Percentiles rank a stretch among this genome's conserved stretches.
These are phyloP conservation scores for Pachyseris speciosa DNA, from an alignment of 64 coral and sea anemone species.

Conservation along the genomic window DNA sequence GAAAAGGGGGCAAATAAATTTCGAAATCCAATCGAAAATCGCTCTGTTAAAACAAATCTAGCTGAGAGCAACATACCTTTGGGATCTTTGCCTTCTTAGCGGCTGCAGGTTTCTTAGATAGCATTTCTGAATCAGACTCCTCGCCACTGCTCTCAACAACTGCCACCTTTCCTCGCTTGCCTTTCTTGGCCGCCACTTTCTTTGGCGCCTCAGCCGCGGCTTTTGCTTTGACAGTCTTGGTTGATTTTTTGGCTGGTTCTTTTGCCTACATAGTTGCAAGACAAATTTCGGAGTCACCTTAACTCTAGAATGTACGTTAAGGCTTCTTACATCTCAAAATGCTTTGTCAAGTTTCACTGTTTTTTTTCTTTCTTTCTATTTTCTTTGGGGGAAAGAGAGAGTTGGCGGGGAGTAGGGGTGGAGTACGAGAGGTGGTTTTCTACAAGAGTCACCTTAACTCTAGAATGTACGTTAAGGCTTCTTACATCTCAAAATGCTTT, in stretches of 20 bases:
- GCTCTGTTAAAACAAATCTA: too few species aligned
- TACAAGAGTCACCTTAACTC: background rate
- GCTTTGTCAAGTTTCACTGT: too few species aligned
- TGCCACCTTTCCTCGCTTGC: background rate
- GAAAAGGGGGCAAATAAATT: too few species aligned
- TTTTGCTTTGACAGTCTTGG: background rate
- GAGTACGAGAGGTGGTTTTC: too few species aligned
- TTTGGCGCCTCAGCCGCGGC: background rate
- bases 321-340: too few species aligned
- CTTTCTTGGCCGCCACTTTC: conserved; percentile 26
- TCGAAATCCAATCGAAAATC: too few species aligned
- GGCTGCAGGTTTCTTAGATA: conserved; percentile 10
- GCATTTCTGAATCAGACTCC: background rate
- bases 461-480: too few species aligned
- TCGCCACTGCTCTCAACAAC: background rate
- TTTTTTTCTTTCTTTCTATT: too few species aligned
- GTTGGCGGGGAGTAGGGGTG: too few species aligned
- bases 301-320: background rate
- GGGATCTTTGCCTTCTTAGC: background rate
- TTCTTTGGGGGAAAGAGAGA: too few species aligned
- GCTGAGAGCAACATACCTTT: too few species aligned
- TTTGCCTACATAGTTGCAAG: conserved; percentile 1
- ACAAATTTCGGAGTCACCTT: background rate
- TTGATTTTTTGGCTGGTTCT: background rate
- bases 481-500: too few species aligned